Evolutionary conservation across 2,888 invertebrate species (phyloP), one percentile per base, ranked within the genome.

Genomic region (Zaprionus obscuricornis): DNA sequence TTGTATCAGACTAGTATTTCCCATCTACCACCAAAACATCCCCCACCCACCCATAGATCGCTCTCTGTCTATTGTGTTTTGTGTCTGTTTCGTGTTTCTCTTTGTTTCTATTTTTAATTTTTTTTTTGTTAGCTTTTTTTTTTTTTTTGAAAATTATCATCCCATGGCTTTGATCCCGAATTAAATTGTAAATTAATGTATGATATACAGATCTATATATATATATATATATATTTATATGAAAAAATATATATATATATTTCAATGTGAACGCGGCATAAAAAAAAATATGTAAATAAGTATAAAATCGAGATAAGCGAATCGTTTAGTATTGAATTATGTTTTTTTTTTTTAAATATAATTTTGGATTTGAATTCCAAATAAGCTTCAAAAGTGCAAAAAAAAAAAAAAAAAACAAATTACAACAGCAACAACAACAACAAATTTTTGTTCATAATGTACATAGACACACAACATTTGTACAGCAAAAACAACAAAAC

Each of bases 381-480:
- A 56, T 66, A 74, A 62, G 83, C 62, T 54, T 58, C 36, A 51
- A 54, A 64, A 52, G 29, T 77, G 74, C 62, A 55, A 29, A 47
- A 37, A 47, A 29, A 40, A 24, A 20, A 40, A 54, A 31, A 50
- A 56, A 27, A 36, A 18, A 37, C 36, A 7, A 27, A 49, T 6
- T 34, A 65, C 29, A 29, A 16, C 17, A 11, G 11, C 37, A 46
- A 52, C 45, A 62, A 49, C 49, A 73, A 57, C 73, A 60, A 68
- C 78, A 62, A 66, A n/a, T n/a, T n/a, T n/a, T 58, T 68, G 74
- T 73, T 84, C 74, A 77, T 51, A 58, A 57, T 77, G 74, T 78
- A 78, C 54, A 77, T 66, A 79, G 84, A 40, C 79, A 66, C 46
- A 29, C 45, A 33, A 18, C 18, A 13, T 16, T 42, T 42, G 14